A percentile compares a stretch with the other conserved stretches of the same genome.
These are phyloP conservation scores for Lingula anatina DNA, from an alignment of 2,888 invertebrate genomes.

Conservation along the genomic window DNA sequence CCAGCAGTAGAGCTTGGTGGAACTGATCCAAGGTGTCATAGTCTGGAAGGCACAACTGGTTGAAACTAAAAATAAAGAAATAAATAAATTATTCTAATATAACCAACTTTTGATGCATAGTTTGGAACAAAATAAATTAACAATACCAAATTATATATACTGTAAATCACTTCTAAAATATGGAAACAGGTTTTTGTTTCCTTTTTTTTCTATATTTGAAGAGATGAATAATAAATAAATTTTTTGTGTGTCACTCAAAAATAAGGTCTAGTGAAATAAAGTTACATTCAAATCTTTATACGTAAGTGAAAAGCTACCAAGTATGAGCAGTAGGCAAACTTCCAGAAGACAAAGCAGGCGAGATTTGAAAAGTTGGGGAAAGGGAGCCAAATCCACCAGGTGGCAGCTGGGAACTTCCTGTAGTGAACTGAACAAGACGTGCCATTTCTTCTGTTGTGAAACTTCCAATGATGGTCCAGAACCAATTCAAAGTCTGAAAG, in stretches of 20 bases:
- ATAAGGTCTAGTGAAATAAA: not conserved
- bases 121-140: too few species aligned
- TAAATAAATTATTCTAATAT: not conserved
- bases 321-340: constrained; percentile 92
- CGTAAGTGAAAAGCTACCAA: too few species aligned
- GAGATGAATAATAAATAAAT: too few species aligned
- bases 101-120: too few species aligned
- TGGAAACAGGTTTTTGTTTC: not conserved
- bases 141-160: too few species aligned
- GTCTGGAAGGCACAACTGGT: constrained; percentile 91
- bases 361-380: constrained; percentile 86
- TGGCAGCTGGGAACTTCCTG: constrained; percentile 86
- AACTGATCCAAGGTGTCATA: constrained; percentile 92
- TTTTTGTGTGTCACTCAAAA: too few species aligned
- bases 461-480: constrained; percentile 83
- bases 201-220: too few species aligned
- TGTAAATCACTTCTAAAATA: too few species aligned
- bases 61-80: constrained; percentile 66
- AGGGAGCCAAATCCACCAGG: constrained; percentile 86
- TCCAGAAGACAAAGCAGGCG: constrained; percentile 82
- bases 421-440: constrained; percentile 79
- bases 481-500: constrained; percentile 71
- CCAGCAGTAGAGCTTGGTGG: constrained; percentile 80
- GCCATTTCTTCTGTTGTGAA: constrained; percentile 92
- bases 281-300: too few species aligned